Evolutionary conservation across 2,113 vertebrate genomes (phyloP).

Genomic region (Chauna torquata): DNA sequence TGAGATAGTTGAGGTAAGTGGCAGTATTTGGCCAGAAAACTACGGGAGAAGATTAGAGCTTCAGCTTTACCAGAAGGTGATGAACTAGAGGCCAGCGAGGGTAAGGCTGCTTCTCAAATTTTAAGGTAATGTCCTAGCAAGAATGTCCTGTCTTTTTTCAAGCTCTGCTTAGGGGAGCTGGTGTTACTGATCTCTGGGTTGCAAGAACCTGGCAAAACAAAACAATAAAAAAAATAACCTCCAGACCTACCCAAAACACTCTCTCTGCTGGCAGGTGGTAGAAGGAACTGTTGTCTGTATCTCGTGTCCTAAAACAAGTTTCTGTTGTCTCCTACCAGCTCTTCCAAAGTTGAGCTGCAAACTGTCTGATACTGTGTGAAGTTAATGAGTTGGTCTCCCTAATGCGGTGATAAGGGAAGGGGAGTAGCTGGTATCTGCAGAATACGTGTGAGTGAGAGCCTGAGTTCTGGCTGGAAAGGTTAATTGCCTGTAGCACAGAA

Average conservation of each 20-base stretch:
- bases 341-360: not conserved
- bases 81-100: not conserved
- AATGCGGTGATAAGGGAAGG: not conserved
- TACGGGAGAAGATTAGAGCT: not conserved
- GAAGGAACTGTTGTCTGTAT: not conserved
- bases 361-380: not conserved
- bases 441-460: not conserved
- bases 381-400: not conserved
- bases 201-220: not conserved
- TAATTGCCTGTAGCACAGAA: not conserved
- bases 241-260: not conserved
- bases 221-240: not conserved
- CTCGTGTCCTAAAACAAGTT: not conserved
- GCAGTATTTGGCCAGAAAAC: not conserved
- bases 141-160: not conserved
- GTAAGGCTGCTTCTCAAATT: not conserved
- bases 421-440: not conserved
- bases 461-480: not conserved
- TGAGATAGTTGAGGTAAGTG: not conserved
- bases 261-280: not conserved
- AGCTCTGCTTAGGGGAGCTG: not conserved
- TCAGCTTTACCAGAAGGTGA: not conserved
- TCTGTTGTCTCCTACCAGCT: not conserved
- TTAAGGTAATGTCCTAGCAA: not conserved
- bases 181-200: not conserved